Conservation (phyloP, 1,140 invertebrate species). For the Ceratina australensis region DNA sequence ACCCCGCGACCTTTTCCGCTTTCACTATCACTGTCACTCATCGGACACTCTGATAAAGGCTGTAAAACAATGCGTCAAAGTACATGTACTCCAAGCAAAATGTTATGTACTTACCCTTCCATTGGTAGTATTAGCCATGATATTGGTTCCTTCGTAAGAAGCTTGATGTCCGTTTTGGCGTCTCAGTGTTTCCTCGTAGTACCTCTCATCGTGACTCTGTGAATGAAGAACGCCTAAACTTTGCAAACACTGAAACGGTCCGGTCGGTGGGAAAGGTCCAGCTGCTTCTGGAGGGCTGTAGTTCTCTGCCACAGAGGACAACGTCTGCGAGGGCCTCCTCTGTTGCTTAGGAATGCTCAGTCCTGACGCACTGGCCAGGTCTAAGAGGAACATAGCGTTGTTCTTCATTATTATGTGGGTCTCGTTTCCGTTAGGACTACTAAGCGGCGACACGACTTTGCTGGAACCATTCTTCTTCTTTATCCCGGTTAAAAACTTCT, state of each 20-base stretch:
- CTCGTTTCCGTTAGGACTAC: slow-evolving; percentile 78
- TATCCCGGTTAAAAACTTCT: slow-evolving; percentile 64
- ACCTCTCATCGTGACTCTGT: slow-evolving; percentile 80
- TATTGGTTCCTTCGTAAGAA: slow-evolving; percentile 64
- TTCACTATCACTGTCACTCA: slow-evolving; percentile 81
- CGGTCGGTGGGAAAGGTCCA: slow-evolving; percentile 82
- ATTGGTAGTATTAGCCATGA: slow-evolving; percentile 63
- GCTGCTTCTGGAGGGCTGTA: slow-evolving; percentile 80
- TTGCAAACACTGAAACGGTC: slow-evolving; percentile 89
- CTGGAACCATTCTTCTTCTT: slow-evolving; percentile 58
- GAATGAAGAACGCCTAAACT: slow-evolving; percentile 83
- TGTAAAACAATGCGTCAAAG: slow-evolving; percentile 51
- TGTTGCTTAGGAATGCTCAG: slow-evolving; percentile 78
- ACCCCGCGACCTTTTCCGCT: slow-evolving; percentile 80
- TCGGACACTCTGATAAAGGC: slow-evolving; percentile 81
- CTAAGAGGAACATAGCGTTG: slow-evolving; percentile 96
- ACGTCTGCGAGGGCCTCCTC: slow-evolving; percentile 80
- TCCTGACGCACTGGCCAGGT: slow-evolving; percentile 88
- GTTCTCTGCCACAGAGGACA: slow-evolving; percentile 83
- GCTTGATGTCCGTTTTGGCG: slow-evolving; percentile 74
- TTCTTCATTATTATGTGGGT: slow-evolving; percentile 92
- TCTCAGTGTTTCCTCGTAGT: slow-evolving; percentile 80
- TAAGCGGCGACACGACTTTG: slow-evolving; percentile 73
- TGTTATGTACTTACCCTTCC: slow-evolving; percentile 72
- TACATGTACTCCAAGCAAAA: neutral